Evolutionary conservation across 2,888 invertebrate genomes (phyloP).

Genomic region (Heteromurus nitidus): DNA sequence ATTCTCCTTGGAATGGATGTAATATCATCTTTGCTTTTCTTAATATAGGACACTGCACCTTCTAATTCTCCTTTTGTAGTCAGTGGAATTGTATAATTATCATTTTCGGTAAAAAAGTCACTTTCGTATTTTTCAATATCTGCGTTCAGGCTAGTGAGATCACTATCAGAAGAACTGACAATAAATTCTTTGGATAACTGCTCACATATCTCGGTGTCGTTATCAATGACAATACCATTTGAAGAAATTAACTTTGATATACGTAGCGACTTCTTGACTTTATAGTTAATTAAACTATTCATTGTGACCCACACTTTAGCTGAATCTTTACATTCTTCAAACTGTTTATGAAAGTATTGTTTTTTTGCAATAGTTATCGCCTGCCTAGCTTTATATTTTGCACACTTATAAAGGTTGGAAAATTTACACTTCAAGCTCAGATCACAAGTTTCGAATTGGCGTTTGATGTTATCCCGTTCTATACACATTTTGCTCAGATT

Average conservation of each 20-base stretch:
- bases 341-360: neutral
- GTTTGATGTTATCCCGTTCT: neutral
- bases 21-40: neutral
- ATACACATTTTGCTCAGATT: neutral
- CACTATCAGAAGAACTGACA: neutral
- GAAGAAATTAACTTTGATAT: neutral
- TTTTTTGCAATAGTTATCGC: neutral
- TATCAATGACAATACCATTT: neutral
- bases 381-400: neutral
- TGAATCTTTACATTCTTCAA: slow-evolving; percentile 1
- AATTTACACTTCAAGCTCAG: too few relatives aligned
- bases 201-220: neutral
- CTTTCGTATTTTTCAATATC: neutral
- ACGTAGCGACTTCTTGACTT: neutral
- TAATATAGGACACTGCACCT: neutral
- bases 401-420: neutral
- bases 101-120: neutral
- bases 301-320: neutral
- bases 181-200: slow-evolving; percentile 2
- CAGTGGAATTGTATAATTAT: neutral
- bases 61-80: neutral
- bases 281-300: neutral
- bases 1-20: neutral
- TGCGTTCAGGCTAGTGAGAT: neutral
- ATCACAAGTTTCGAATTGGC: neutral